These are phyloP conservation scores for Nemotelus nigrinus DNA, from an alignment of 2,888 invertebrate genomes.

Conservation along the genomic window DNA sequence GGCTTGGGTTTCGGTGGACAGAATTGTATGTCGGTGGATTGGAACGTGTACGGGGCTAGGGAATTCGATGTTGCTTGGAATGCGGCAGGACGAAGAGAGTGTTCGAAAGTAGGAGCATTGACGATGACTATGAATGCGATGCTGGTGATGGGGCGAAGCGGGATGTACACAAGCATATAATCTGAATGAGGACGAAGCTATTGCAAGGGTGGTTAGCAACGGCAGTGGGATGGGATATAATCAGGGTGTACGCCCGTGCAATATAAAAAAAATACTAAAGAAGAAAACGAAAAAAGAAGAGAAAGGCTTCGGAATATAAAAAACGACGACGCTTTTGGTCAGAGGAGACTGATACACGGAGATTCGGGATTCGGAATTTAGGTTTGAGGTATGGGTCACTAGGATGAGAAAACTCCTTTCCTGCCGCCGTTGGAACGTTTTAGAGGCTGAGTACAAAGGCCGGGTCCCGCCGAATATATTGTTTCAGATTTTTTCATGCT, in stretches of 20 bases:
- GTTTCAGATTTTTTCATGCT: conserved; percentile 67
- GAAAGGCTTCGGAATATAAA: conserved; percentile 40
- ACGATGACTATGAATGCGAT: conserved; percentile 26
- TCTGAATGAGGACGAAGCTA: conserved; percentile 31
- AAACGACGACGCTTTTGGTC: conserved; percentile 44
- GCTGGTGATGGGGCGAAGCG: conserved; percentile 27
- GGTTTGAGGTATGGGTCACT: conserved; percentile 23
- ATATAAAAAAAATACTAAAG: conserved; percentile 39
- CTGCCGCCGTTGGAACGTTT: conserved; percentile 25
- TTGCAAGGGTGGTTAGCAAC: conserved; percentile 6
- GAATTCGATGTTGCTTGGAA: conserved; percentile 27
- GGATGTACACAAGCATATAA: conserved; percentile 36
- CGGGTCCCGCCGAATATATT: conserved; percentile 63
- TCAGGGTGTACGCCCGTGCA: conserved; percentile 7
- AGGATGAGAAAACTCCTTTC: conserved; percentile 35
- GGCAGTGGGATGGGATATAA: conserved; percentile 11
- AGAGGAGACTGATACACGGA: conserved; percentile 45
- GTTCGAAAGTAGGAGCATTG: conserved; percentile 32
- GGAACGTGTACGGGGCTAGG: conserved; percentile 34
- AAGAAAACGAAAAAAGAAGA: conserved; percentile 38
- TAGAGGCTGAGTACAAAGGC: conserved; percentile 38
- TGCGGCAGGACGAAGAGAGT: conserved; percentile 19
- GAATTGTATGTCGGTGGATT: conserved; percentile 5
- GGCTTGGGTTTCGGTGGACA: conserved; percentile 27
- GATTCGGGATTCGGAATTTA: conserved; percentile 33